Percentiles rank a stretch among this genome's conserved stretches.
These are phyloP conservation scores for Sandelia bainsii DNA, from an alignment of 2,797 vertebrate species.

Conservation along the genomic window DNA sequence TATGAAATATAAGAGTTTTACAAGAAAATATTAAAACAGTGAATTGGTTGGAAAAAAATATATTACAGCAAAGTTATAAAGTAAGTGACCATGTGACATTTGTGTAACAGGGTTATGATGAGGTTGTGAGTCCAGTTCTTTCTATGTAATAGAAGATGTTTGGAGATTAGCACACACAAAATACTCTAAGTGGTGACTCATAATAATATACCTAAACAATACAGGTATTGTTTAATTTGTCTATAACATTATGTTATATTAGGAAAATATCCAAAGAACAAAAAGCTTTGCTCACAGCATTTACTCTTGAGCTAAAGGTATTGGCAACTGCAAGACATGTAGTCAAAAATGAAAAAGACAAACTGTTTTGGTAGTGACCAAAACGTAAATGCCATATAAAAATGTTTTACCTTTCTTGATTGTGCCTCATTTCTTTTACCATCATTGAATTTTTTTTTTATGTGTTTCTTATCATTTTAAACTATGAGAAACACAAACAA, in stretches of 20 bases:
- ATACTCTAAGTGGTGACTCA: slow-evolving; percentile 20
- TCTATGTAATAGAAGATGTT: slow-evolving; percentile 37
- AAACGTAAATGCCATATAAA: too few relatives aligned
- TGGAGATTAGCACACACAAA: slow-evolving; percentile 22
- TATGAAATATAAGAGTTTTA: slow-evolving; percentile 1
- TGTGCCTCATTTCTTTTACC: too few relatives aligned
- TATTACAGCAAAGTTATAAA: not conserved
- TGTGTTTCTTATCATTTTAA: not conserved
- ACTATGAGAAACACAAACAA: slow-evolving; percentile 40
- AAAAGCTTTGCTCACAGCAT: not conserved
- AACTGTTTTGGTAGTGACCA: too few relatives aligned
- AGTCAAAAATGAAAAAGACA: too few relatives aligned
- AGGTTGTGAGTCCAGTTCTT: slow-evolving; percentile 30
- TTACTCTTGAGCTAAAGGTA: not conserved
- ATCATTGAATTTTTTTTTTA: too few relatives aligned
- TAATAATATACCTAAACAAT: slow-evolving; percentile 18
- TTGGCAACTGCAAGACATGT: too few relatives aligned
- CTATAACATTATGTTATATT: not conserved
- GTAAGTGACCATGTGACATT: slow-evolving; percentile 27
- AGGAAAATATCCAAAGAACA: not conserved
- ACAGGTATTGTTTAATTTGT: slow-evolving; percentile 12
- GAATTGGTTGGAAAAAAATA: slow-evolving; percentile 4
- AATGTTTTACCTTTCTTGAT: too few relatives aligned
- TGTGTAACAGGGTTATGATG: slow-evolving; percentile 16
- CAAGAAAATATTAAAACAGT: slow-evolving; percentile 4